phyloP scores from a whole-genome alignment of 2,888 invertebrate genomes.

The Megaustenia siamemsis region DNA sequence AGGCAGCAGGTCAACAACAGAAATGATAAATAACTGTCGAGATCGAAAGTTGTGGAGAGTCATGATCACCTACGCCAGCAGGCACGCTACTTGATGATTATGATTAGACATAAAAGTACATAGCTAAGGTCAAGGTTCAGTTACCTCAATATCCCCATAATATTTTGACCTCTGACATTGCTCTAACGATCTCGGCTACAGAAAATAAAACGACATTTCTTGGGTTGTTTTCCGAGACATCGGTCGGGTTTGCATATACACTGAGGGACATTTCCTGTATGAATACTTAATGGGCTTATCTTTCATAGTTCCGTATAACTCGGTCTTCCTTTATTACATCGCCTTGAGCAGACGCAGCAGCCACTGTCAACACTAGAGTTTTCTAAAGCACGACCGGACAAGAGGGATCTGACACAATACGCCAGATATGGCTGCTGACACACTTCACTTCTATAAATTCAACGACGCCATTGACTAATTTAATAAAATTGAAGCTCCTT shows the following conservation, averaged over 20 bases:
- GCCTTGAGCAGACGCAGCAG: not conserved
- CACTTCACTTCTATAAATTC: conserved; percentile 26
- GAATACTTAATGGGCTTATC: not conserved
- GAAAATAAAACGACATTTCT: not conserved
- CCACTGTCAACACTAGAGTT: not conserved
- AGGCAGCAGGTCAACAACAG: no score
- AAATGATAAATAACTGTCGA: no score
- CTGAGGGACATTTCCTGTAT: not conserved
- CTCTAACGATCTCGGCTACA: no score
- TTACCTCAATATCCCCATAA: no score
- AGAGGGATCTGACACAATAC: conserved; percentile 19
- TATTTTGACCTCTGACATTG: not conserved
- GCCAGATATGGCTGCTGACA: conserved; percentile 22
- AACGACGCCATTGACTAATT: not conserved
- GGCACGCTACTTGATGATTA: no score
- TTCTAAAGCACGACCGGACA: not conserved
- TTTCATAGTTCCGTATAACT: not conserved
- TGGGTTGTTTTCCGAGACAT: not conserved
- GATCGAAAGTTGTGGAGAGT: no score
- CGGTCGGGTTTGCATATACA: not conserved
- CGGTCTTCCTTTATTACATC: not conserved
- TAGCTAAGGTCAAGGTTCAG: no score
- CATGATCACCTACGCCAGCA: no score
- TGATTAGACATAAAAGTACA: no score
- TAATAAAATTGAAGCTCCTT: conserved; percentile 21